phyloP scores from a whole-genome alignment of 2,797 vertebrate species.

The Urocyon cinereoargenteus region DNA sequence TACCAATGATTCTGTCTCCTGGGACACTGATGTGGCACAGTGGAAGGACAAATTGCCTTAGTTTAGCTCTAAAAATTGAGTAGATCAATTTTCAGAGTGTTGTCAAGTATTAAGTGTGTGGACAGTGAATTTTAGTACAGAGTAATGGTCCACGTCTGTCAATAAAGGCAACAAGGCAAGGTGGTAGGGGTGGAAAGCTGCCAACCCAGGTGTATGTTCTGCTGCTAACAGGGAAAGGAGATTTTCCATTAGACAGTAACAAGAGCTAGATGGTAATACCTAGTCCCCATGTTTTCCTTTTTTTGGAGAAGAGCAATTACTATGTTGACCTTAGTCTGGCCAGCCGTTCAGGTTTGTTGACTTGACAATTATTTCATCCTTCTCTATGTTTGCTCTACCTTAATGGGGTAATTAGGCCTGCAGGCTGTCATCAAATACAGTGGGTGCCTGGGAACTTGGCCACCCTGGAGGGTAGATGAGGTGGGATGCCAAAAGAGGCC shows the following conservation, averaged over 20 bases:
- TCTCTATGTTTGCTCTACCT: slow-evolving; percentile 69
- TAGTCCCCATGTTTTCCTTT: background rate
- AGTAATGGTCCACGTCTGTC: background rate
- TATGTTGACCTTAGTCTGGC: background rate
- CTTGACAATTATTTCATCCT: slow-evolving; percentile 71
- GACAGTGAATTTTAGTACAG: background rate
- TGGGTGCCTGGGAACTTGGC: slow-evolving; percentile 58
- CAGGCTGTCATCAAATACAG: slow-evolving; percentile 22
- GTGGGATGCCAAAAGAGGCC: background rate
- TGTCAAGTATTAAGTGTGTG: background rate
- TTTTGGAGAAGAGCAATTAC: background rate
- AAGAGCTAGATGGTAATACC: background rate
- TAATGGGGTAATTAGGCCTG: slow-evolving; percentile 73
- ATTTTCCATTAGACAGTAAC: background rate
- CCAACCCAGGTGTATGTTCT: background rate
- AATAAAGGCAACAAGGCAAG: background rate
- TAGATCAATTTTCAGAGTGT: background rate
- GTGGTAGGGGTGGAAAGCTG: accelerated
- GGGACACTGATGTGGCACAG: background rate
- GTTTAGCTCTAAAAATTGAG: slow-evolving; percentile 51
- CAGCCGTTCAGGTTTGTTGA: slow-evolving; percentile 72
- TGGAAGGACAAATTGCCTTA: slow-evolving; percentile 9
- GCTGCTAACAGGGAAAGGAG: background rate
- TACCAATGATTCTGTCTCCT: background rate
- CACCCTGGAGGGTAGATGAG: background rate